These are phyloP conservation scores for Melanotaenia nigrans DNA, from an alignment of 2,797 vertebrate genomes.

Conservation along the genomic window DNA sequence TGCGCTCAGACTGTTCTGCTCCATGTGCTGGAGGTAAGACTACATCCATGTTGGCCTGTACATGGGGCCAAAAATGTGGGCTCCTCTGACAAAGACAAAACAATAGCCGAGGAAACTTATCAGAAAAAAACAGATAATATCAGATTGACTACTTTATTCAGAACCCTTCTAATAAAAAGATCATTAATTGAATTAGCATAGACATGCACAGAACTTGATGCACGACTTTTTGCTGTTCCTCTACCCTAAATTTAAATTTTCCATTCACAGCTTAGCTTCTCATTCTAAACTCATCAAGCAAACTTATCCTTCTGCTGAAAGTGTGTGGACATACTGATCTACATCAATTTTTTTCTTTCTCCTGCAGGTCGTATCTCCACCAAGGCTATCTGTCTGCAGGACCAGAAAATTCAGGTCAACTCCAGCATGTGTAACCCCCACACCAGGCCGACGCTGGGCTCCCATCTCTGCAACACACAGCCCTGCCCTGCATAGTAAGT, in stretches of 20 bases:
- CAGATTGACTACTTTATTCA: background rate
- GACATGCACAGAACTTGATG: too few species aligned
- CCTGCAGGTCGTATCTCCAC: constrained; percentile 87
- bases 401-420: constrained; percentile 90
- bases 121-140: background rate
- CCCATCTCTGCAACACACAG: constrained; percentile 90
- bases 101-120: background rate
- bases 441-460: constrained; percentile 84
- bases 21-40: constrained; percentile 88
- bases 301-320: too few species aligned
- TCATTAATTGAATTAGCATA: background rate
- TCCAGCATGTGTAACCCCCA: constrained; percentile 87
- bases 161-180: background rate
- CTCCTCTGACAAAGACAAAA: background rate
- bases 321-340: background rate
- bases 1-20: constrained; percentile 91
- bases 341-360: background rate
- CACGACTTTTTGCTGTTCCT: background rate
- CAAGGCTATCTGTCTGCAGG: constrained; percentile 93
- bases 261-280: background rate
- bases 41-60: background rate
- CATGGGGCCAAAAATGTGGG: background rate
- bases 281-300: background rate
- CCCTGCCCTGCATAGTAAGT: constrained; percentile 95
- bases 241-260: background rate